Conservation (phyloP, 2,888 invertebrate species). For the Agriopis leucophaearia region DNA sequence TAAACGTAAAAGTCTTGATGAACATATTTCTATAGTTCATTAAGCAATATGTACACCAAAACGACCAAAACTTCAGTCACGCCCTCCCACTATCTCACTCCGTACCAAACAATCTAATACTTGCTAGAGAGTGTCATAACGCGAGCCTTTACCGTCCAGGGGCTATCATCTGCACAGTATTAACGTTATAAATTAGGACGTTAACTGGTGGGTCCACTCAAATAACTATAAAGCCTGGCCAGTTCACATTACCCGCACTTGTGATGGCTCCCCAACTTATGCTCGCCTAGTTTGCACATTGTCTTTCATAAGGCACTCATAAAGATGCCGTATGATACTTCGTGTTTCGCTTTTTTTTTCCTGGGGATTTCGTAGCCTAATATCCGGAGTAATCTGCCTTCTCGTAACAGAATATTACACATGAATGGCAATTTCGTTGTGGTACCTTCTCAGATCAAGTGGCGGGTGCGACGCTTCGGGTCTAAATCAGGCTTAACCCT, state of each 20-base stretch:
- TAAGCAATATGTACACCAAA: conserved; percentile 4
- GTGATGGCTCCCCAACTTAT: conserved; percentile 63
- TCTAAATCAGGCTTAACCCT: too few relatives aligned
- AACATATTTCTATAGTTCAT: neutral
- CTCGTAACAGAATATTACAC: too few relatives aligned
- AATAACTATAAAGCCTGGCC: conserved; percentile 79
- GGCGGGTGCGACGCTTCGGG: too few relatives aligned
- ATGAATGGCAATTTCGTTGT: too few relatives aligned
- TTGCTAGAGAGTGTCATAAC: conserved; percentile 21
- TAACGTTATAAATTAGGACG: conserved; percentile 85
- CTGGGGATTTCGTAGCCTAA: neutral
- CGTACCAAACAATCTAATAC: conserved; percentile 26
- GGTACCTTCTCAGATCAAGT: too few relatives aligned
- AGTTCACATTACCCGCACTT: conserved; percentile 78
- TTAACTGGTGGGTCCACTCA: conserved; percentile 77
- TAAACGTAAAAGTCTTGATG: too few relatives aligned
- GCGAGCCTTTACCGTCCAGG: conserved; percentile 40
- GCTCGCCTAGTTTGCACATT: conserved; percentile 58
- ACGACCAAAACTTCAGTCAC: conserved; percentile 2
- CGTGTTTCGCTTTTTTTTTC: conserved; percentile 11
- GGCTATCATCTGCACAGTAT: conserved; percentile 75
- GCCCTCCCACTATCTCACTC: conserved; percentile 10
- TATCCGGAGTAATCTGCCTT: neutral
- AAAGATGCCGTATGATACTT: conserved; percentile 18
- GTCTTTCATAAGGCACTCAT: conserved; percentile 50